A percentile compares a stretch with the other conserved stretches of the same genome.
phyloP scores from a whole-genome alignment of 1,140 invertebrate genomes.

The Lasioglossum albipes region DNA sequence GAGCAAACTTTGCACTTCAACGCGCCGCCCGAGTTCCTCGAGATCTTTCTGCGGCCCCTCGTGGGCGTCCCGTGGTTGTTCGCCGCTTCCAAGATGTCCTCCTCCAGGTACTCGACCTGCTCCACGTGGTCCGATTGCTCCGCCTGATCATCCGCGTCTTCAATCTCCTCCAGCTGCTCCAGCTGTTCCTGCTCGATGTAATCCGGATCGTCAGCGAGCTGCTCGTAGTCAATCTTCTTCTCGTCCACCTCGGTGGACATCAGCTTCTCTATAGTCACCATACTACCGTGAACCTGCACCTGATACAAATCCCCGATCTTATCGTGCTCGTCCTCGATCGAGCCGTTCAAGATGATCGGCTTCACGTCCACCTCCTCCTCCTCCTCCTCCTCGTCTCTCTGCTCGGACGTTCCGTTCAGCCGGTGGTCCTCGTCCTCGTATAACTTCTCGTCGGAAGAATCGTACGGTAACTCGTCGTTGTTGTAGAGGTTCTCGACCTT shows the following conservation, averaged over 20 bases:
- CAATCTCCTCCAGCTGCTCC: background rate
- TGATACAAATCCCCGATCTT: slow-evolving; percentile 64
- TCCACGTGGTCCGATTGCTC: slow-evolving; percentile 44
- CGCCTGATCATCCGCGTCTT: background rate
- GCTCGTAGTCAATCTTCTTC: slow-evolving; percentile 16
- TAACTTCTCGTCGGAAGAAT: slow-evolving; percentile 64
- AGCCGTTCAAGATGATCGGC: slow-evolving; percentile 58
- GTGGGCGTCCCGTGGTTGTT: background rate
- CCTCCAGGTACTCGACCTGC: slow-evolving; percentile 56
- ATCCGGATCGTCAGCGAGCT: slow-evolving; percentile 1
- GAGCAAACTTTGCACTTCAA: slow-evolving; percentile 75
- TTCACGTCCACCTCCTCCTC: slow-evolving; percentile 45
- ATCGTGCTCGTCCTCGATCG: slow-evolving; percentile 5
- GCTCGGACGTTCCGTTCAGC: slow-evolving; percentile 71
- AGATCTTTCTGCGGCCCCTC: slow-evolving; percentile 21
- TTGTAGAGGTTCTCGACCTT: slow-evolving; percentile 43
- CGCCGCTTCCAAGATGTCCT: slow-evolving; percentile 29
- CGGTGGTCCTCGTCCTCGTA: slow-evolving; percentile 71
- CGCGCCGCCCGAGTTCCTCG: slow-evolving; percentile 35
- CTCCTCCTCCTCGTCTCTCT: slow-evolving; percentile 14
- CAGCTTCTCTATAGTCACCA: slow-evolving; percentile 68
- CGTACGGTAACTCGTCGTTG: slow-evolving; percentile 36
- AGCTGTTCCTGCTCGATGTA: background rate
- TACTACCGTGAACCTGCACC: slow-evolving; percentile 68
- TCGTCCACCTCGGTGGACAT: slow-evolving; percentile 27